Base-by-base conservation (phyloP, 2,888 invertebrate genomes). In the Tachina fera region DNA sequence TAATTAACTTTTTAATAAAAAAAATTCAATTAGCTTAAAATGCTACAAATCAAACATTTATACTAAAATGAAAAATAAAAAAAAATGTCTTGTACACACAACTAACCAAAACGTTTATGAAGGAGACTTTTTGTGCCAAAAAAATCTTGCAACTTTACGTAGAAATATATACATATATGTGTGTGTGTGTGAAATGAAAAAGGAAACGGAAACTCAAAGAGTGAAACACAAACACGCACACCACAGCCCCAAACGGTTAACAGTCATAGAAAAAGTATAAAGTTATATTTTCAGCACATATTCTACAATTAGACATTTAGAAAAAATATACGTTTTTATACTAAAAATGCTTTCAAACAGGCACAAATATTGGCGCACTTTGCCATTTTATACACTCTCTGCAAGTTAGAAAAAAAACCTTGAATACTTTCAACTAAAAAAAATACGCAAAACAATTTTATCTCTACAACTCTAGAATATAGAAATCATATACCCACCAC, bases 121-220 rank as follows among this genome's bases (percentile, higher is more conserved):
- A 41, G n/a, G n/a, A n/a, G 8, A 31, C 3, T 14, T 3, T n/a
- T 41, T 10, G 3, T n/a, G 1, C 31, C 6, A 31, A 31, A 10
- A 39, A 31, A 14, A 22, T 31, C 22, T 31, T 22, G 22, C 22
- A 58, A 14, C 31, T 58, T 58, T 58, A 58, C 8, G 31, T 9
- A 31, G 31, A 58, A 56, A 56, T 11, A 14, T 56, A 1, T 22
- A 14, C 1, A 2, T 56, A 4, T 4, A 4, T 31, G 31, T 6
- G 31, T 58, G 6, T 58, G 6, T 6, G 31, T 31, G 31, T 6
- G 31, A 31, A 31, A 9, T 31, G 22, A 58, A 31, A 60, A 5
- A 61, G 47, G 53, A 63, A 75, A 51, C 75, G 75, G 63, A 75
- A 75, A 75, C 75, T 31, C 11, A 31, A 58, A 58, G 22, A 58